Evolutionary conservation across 2,888 invertebrate genomes (phyloP).

Genomic region (Aleiodes alternator): DNA sequence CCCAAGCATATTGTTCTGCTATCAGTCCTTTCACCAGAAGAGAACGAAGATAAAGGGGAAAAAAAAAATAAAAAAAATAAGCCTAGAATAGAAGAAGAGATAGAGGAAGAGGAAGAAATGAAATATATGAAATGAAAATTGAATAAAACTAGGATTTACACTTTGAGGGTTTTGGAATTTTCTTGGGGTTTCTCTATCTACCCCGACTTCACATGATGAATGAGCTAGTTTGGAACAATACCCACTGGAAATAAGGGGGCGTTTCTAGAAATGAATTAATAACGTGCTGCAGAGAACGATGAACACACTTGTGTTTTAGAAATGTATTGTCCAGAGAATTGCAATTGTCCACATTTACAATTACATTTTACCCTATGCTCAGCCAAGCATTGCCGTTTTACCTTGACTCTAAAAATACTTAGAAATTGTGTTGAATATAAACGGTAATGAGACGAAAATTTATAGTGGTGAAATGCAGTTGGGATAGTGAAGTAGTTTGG

Average conservation of each 20-base stretch:
- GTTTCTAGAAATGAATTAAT: conserved; percentile 33
- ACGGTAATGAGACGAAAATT: not conserved
- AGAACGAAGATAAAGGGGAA: not conserved
- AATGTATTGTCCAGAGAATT: conserved; percentile 11
- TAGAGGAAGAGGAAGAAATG: conserved; percentile 1
- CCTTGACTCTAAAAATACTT: not conserved
- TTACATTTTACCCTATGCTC: conserved; percentile 22
- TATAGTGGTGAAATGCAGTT: conserved; percentile 1
- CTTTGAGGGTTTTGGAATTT: conserved; percentile 5
- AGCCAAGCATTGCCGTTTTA: not conserved
- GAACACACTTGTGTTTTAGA: conserved; percentile 16
- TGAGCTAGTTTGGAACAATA: conserved; percentile 31
- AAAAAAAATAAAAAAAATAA: not conserved
- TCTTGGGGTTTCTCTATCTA: not conserved
- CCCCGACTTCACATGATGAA: conserved; percentile 12
- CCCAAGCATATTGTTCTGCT: not conserved
- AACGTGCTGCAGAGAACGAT: conserved; percentile 37
- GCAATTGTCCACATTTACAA: conserved; percentile 44
- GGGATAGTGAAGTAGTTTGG: conserved; percentile 26
- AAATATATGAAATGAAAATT: not conserved
- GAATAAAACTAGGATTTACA: conserved; percentile 25
- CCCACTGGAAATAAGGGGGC: conserved; percentile 14
- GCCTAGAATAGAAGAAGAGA: not conserved
- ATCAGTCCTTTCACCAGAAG: not conserved
- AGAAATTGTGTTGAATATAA: conserved; percentile 29